These are phyloP conservation scores for Bellardia bayeri DNA, from an alignment of 2,888 invertebrate species.

Conservation along the genomic window DNA sequence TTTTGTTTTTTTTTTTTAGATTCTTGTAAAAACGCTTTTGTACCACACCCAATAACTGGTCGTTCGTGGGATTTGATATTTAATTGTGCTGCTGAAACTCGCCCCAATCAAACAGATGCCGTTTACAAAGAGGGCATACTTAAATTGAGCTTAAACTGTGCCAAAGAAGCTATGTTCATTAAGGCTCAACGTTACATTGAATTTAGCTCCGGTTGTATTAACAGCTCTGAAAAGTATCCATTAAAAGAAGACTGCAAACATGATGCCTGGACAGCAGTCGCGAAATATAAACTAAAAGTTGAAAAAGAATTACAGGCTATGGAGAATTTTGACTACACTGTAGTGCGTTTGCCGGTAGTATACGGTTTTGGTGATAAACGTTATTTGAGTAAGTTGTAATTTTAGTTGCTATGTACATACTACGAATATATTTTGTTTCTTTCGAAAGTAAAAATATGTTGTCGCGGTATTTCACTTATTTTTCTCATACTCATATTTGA, in stretches of 20 bases:
- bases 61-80: conserved; percentile 91
- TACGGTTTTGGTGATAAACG: conserved; percentile 94
- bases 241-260: conserved; percentile 90
- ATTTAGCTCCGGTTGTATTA: conserved; percentile 93
- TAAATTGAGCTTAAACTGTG: conserved; percentile 93
- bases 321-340: conserved; percentile 89
- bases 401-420: not conserved
- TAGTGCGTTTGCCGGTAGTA: conserved; percentile 93
- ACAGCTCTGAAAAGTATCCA: conserved; percentile 90
- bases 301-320: conserved; percentile 90
- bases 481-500: too few relatives aligned
- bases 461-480: too few relatives aligned
- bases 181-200: conserved; percentile 91
- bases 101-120: conserved; percentile 93
- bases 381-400: conserved; percentile 88
- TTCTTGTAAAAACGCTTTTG: conserved; percentile 92
- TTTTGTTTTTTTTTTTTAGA: conserved; percentile 85
- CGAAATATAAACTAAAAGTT: conserved; percentile 92
- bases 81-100: conserved; percentile 96
- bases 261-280: conserved; percentile 94
- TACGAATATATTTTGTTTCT: too few relatives aligned
- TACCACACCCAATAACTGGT: conserved; percentile 85
- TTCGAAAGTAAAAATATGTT: too few relatives aligned
- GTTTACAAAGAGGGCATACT: conserved; percentile 95
- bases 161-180: conserved; percentile 89